Percentiles rank a stretch among this genome's conserved stretches.
Evolutionary conservation across 2,888 invertebrate species (phyloP).

Genomic region (Deroplatys truncata): DNA sequence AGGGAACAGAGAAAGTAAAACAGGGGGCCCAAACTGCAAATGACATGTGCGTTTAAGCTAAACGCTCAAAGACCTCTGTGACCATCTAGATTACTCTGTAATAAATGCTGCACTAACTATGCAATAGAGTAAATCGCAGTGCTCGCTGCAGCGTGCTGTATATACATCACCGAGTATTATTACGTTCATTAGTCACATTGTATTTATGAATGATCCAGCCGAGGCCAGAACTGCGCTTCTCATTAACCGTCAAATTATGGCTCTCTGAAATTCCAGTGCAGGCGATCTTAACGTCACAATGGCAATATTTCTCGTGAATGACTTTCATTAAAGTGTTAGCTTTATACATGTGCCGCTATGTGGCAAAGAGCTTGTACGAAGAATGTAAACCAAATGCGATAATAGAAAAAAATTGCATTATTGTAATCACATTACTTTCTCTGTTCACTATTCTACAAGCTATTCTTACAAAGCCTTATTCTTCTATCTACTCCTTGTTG

Average conservation of each 20-base stretch:
- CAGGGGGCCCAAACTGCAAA: not conserved
- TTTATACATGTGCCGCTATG: not conserved
- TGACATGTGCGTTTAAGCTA: not conserved
- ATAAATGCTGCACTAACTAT: too few species aligned
- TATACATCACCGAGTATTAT: not conserved
- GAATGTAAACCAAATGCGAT: not conserved
- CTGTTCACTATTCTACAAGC: too few species aligned
- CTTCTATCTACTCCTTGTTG: too few species aligned
- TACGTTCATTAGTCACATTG: not conserved
- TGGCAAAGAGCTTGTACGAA: not conserved
- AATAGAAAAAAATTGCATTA: not conserved
- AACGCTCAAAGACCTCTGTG: not conserved
- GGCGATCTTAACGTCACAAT: not conserved
- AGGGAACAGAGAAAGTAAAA: not conserved
- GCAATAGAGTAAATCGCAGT: not conserved
- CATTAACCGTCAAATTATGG: not conserved
- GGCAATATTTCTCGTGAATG: not conserved
- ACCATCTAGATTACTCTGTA: not conserved
- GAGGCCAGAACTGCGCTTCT: not conserved
- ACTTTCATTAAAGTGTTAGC: not conserved
- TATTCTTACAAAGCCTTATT: too few species aligned
- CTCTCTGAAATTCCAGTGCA: not conserved
- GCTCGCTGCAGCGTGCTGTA: not conserved
- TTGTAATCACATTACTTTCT: not conserved
- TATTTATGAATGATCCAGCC: not conserved